Base-by-base conservation (phyloP, 2,888 invertebrate species). In the Pseudococcus viburni region DNA sequence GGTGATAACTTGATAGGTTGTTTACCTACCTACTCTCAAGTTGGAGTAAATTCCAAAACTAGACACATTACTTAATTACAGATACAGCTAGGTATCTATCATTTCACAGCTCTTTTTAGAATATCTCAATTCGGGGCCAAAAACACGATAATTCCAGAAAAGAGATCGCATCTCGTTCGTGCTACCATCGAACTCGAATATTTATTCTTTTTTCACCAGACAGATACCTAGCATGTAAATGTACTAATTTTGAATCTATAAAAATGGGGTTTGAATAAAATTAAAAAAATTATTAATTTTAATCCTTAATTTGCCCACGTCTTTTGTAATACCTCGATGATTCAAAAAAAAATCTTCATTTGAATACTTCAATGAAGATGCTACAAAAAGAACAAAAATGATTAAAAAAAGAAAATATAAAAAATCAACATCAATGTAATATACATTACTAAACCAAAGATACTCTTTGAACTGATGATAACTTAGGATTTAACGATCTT, bases 401-500 rank as follows among this genome's bases (percentile, higher is more conserved):
- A 68, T 12, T 73, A 73, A 73, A 73, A 73, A 73, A 73, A 73
- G 33, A 73, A 73, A 22, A 22, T 73, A 73, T 73, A 73, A 73
- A 73, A 73, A 83, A 83, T 83, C n/a, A 77, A 83, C 39, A 51
- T 88, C 22, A 88, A 88, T 88, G 88, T 88, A 88, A 88, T 88
- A 83, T 88, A 88, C 88, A 88, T 88, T 88, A 88, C 88, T 88
- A 88, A 68, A 88, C 88, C 88, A 88, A 88, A 88, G 88, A 88
- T 77, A 88, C 39, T 26, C 88, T 88, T 88, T 88, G 88, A 48
- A 88, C 73, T 51, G 87, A 73, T 77, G 73, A 77, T 59, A 68
- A 68, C 85, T 86, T 73, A 86, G n/a, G n/a, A 68, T 39, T 42
- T 73, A 86, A 86, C 33, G 39, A 86, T 86, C 86, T 73, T 86